A percentile compares a stretch with the other conserved stretches of the same genome.
Conservation (phyloP, 2,888 invertebrate species). For the Corbicula japonica region DNA sequence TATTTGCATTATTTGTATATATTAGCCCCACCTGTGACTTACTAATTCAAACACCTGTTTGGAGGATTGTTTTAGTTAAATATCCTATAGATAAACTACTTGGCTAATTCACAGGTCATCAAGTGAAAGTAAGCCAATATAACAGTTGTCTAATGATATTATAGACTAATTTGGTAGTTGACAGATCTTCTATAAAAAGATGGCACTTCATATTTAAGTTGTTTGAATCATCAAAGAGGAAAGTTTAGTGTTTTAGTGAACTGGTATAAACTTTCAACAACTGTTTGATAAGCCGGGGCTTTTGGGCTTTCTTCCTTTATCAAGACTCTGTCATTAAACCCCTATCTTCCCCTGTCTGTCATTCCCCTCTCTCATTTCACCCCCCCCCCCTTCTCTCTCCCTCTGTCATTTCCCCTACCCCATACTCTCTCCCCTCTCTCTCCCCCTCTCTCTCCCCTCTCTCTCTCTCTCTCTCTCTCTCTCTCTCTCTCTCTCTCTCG, state of each 20-base stretch:
- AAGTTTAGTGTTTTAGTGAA: constrained; percentile 32
- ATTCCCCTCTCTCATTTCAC: not conserved
- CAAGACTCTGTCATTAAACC: too few species aligned
- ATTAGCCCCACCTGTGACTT: constrained; percentile 19
- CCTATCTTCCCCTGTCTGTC: not conserved
- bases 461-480: not conserved
- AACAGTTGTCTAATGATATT: constrained; percentile 1
- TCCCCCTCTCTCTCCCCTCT: not conserved
- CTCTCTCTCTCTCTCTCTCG: not conserved
- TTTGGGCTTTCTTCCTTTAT: too few species aligned
- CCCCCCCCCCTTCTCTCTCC: not conserved
- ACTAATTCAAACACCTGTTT: constrained; percentile 38
- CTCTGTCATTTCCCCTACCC: not conserved
- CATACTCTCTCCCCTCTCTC: not conserved
- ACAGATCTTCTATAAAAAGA: not conserved
- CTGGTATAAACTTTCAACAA: constrained; percentile 24
- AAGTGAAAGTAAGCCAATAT: constrained; percentile 23
- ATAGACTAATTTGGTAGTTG: constrained; percentile 26
- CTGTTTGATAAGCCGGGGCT: constrained; percentile 28
- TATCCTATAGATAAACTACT: constrained; percentile 14
- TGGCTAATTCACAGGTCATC: constrained; percentile 32
- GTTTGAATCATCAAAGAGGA: constrained; percentile 35
- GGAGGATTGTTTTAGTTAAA: constrained; percentile 21
- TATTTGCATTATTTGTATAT: constrained; percentile 31
- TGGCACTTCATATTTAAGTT: constrained; percentile 12